phyloP scores from a whole-genome alignment of 2,113 vertebrate genomes.

The Sinocyclocheilus anshuiensis region DNA sequence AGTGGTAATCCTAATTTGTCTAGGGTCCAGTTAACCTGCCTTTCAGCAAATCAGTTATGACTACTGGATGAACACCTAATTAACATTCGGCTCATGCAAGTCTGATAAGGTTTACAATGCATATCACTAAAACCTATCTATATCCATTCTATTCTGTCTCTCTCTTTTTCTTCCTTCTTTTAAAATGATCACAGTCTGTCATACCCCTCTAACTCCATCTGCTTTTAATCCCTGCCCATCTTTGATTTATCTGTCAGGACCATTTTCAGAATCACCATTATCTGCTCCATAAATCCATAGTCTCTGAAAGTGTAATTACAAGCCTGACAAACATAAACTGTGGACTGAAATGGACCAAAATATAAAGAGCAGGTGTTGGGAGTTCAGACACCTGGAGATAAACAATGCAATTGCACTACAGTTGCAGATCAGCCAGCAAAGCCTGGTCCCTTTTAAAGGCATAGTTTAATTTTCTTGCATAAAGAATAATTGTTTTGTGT shows the following conservation, averaged over 20 bases:
- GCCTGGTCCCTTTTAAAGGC: neutral
- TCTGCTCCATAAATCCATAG: constrained; percentile 52
- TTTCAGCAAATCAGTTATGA: neutral
- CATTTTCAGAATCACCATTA: constrained; percentile 53
- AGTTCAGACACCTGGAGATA: neutral
- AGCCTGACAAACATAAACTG: constrained; percentile 25
- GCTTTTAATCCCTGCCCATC: constrained; percentile 2
- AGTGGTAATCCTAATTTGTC: neutral
- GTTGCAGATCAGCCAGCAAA: neutral
- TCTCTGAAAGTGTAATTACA: neutral
- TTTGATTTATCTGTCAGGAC: constrained; percentile 58
- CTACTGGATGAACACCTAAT: neutral
- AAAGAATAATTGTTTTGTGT: too few relatives aligned
- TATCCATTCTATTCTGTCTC: neutral
- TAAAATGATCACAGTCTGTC: constrained; percentile 1
- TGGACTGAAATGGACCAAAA: constrained; percentile 15
- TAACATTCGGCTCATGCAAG: too few relatives aligned
- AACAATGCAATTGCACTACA: neutral
- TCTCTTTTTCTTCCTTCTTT: neutral
- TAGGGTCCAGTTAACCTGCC: neutral
- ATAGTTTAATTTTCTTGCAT: neutral
- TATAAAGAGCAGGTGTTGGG: neutral
- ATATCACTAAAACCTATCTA: neutral
- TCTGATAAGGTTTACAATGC: neutral
- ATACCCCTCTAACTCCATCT: neutral